phyloP scores from a whole-genome alignment of 2,888 invertebrate genomes.

The Archips crataeganus region DNA sequence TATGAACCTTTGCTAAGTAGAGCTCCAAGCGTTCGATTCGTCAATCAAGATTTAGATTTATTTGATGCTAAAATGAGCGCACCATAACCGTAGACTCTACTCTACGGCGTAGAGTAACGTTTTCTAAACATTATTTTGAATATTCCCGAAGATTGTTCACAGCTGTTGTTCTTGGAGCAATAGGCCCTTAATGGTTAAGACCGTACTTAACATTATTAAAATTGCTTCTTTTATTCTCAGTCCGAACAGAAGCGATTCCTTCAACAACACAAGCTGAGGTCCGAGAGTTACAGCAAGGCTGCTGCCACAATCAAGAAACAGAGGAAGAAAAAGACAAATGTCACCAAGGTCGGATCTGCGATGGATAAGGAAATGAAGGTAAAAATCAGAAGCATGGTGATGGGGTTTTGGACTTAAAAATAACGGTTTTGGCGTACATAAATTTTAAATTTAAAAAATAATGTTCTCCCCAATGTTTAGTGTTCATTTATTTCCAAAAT shows the following conservation, averaged over 20 bases:
- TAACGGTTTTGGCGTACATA: too few relatives aligned
- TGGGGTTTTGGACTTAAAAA: not conserved
- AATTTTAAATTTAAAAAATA: too few relatives aligned
- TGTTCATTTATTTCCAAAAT: not conserved
- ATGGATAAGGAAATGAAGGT: constrained; percentile 97
- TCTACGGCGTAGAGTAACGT: not conserved
- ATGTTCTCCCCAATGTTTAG: too few relatives aligned
- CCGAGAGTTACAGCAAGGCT: constrained; percentile 96
- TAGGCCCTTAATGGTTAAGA: constrained; percentile 1
- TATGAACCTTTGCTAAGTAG: too few relatives aligned
- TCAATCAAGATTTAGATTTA: not conserved
- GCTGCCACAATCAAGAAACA: constrained; percentile 96
- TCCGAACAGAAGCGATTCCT: constrained; percentile 97
- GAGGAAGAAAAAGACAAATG: constrained; percentile 94
- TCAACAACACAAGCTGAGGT: constrained; percentile 96
- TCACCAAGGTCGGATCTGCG: constrained; percentile 91
- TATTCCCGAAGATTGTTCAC: not conserved
- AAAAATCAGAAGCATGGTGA: constrained; percentile 39
- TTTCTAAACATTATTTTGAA: not conserved
- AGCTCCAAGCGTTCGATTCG: too few relatives aligned
- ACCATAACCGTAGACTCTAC: too few relatives aligned
- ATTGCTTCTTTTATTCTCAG: constrained; percentile 73
- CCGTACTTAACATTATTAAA: constrained; percentile 28
- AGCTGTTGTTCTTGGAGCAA: constrained; percentile 15
- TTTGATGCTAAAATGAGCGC: not conserved